Base-by-base conservation (phyloP, 1,140 invertebrate genomes). In the Araneus ventricosus region DNA sequence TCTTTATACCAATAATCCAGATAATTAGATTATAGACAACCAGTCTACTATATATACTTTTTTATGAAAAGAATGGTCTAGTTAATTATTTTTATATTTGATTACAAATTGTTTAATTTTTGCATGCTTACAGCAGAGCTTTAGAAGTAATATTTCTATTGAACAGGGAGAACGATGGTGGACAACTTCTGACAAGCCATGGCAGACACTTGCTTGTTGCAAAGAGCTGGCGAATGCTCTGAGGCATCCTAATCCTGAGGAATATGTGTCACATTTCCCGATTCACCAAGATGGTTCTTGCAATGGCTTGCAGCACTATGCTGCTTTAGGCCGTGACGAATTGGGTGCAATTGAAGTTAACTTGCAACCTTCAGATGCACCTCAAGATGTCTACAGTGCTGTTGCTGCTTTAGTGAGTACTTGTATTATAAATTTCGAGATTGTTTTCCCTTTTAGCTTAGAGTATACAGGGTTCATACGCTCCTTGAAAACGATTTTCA, bases 221-320 rank as follows among this genome's bases (percentile, higher is more conserved):
- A 99, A 98, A 95, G 99, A 99, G 96, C 97, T 99, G 34, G 96
- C 97, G 0, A 96, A 97, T n/a, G 98, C 97, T 0, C 92, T 98
- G 0, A 95, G 97, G 82, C 97, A 97, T 37, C 96, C 96, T 0
- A 96, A 99, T 95, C 97, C 97, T 94, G 95, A 95, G 95, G 95
- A 97, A 90, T 99, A 97, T 95, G 89, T 97, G 45, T 97, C 97
- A 94, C 97, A 97, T 94, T 98, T 99, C 95, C 99, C 99, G 14
- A 97, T 99, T 85, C 99, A 99, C 96, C 99, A 99, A 96, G 99
- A 99, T 96, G 99, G 99, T 2, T 99, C 99, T 88, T 99, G 99
- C 95, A 99, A 99, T 96, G 99, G 99, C 0, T 96, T 99, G 59
- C 99, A 99, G 95, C 99, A 99, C 96, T 99, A 99, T 96, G 99